Evolutionary conservation across 2,797 vertebrate species (phyloP).

Genomic region (Argya squamiceps): DNA sequence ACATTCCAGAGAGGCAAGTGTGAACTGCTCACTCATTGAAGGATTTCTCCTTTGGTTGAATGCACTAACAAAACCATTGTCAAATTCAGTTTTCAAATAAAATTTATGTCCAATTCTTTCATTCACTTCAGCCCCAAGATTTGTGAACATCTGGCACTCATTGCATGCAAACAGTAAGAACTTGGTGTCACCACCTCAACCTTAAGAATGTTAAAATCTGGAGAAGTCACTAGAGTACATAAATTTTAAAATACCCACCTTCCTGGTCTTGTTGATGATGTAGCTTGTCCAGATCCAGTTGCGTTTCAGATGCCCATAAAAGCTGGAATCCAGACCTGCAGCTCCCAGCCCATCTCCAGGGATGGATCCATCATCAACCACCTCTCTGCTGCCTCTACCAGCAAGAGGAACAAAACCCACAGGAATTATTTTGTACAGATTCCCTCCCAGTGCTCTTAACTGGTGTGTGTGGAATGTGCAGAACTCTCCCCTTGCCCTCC

Average conservation of each 20-base stretch:
- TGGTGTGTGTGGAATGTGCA: not conserved
- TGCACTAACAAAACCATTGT: not conserved
- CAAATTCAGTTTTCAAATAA: not conserved
- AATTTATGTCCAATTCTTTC: not conserved
- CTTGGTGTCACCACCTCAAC: not conserved
- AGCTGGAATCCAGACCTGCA: constrained; percentile 90
- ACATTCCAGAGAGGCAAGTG: not conserved
- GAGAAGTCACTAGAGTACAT: not conserved
- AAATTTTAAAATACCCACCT: constrained; percentile 59
- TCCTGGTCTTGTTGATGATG: constrained; percentile 80
- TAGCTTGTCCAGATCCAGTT: constrained; percentile 98
- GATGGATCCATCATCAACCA: constrained; percentile 83
- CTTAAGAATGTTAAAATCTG: not conserved
- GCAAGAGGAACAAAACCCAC: not conserved
- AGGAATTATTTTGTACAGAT: not conserved
- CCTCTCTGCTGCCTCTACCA: constrained; percentile 83
- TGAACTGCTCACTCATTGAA: not conserved
- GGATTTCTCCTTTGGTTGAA: not conserved
- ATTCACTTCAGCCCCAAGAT: not conserved
- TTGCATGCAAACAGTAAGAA: not conserved
- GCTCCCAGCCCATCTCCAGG: constrained; percentile 92
- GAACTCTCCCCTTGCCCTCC: not conserved
- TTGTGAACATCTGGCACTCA: not conserved
- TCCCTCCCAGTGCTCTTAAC: not conserved
- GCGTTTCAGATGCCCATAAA: constrained; percentile 92